Conservation (phyloP, 2,113 vertebrate genomes). For the Nansenia antarctica region DNA sequence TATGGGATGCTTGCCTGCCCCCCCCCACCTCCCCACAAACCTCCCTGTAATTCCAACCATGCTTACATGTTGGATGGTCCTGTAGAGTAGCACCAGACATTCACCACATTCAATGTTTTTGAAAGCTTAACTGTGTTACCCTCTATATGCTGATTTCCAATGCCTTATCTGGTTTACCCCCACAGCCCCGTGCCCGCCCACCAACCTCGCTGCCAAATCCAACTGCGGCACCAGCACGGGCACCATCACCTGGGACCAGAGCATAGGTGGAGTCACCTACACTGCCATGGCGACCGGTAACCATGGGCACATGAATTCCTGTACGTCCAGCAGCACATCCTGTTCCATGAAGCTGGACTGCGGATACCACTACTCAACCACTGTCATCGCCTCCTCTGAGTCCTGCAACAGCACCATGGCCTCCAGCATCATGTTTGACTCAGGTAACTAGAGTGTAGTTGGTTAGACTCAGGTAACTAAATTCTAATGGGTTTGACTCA, state of each 20-base stretch:
- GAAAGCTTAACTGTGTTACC: too few species aligned
- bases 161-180: neutral
- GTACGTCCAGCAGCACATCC: constrained; percentile 57
- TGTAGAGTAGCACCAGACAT: too few species aligned
- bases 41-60: too few species aligned
- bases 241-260: constrained; percentile 60
- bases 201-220: constrained; percentile 48
- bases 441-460: too few species aligned
- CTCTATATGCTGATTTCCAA: neutral
- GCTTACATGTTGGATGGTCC: too few species aligned
- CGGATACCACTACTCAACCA: constrained; percentile 53
- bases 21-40: too few species aligned
- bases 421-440: constrained; percentile 49
- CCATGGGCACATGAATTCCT: constrained; percentile 57
- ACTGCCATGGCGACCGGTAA: constrained; percentile 48
- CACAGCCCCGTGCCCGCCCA: constrained; percentile 73
- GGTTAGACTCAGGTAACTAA: too few species aligned
- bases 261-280: constrained; percentile 56
- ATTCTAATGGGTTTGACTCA: too few species aligned
- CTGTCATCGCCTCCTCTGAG: constrained; percentile 60
- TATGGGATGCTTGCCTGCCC: too few species aligned
- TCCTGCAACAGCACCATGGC: constrained; percentile 66
- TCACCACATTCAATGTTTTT: too few species aligned
- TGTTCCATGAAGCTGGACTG: constrained; percentile 68
- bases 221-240: constrained; percentile 65